These are phyloP conservation scores for Calameuta idolon DNA, from an alignment of 2,888 invertebrate species.

Conservation along the genomic window DNA sequence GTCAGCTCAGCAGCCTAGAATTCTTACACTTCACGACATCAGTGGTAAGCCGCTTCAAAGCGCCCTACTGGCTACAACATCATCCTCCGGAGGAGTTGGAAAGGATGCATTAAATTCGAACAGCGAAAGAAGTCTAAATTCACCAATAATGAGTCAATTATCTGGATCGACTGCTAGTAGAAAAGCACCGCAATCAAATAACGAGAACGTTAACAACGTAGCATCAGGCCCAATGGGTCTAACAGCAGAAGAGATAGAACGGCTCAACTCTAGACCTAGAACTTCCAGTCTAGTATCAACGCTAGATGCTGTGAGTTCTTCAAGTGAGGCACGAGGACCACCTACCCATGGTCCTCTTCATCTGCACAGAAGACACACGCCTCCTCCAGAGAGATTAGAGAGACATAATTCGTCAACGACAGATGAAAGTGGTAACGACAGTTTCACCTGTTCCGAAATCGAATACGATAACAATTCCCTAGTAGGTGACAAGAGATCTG, in stretches of 20 bases:
- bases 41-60: slow-evolving; percentile 93
- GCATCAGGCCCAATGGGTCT: slow-evolving; percentile 81
- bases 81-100: slow-evolving; percentile 88
- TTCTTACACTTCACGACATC: slow-evolving; percentile 92
- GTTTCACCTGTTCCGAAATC: slow-evolving; percentile 97
- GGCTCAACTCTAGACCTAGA: slow-evolving; percentile 87
- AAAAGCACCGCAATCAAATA: slow-evolving; percentile 79
- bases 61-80: slow-evolving; percentile 88
- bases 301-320: slow-evolving; percentile 93
- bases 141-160: slow-evolving; percentile 91
- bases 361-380: slow-evolving; percentile 75
- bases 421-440: slow-evolving; percentile 94
- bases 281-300: slow-evolving; percentile 93
- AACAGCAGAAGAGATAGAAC: slow-evolving; percentile 93
- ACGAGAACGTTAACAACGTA: slow-evolving; percentile 73
- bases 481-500: slow-evolving; percentile 80
- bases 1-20: slow-evolving; percentile 90
- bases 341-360: slow-evolving; percentile 77
- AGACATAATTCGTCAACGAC: slow-evolving; percentile 88
- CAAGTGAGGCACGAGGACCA: slow-evolving; percentile 82
- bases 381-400: slow-evolving; percentile 76
- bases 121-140: slow-evolving; percentile 91
- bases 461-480: slow-evolving; percentile 94
- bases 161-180: slow-evolving; percentile 86
- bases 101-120: slow-evolving; percentile 92